Conservation (phyloP, 2,888 invertebrate genomes). For the Caenorhabditis sp. region DNA sequence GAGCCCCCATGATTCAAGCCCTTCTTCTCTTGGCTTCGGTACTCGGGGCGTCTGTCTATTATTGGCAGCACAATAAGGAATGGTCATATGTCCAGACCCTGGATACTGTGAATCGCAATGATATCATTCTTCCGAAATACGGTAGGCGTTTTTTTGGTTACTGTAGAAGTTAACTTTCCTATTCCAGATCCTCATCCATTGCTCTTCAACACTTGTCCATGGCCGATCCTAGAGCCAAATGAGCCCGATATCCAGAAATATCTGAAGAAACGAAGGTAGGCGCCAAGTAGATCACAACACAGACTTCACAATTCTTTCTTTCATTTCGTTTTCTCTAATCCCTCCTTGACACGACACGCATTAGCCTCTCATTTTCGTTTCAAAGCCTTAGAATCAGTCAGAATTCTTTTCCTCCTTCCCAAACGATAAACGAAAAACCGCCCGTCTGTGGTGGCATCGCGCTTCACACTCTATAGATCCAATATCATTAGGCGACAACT, state of each 20-base stretch:
- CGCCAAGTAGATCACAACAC: constrained; percentile 32
- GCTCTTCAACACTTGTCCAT: constrained; percentile 46
- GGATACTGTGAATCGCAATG: constrained; percentile 38
- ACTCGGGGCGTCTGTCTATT: constrained; percentile 60
- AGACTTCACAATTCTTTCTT: constrained; percentile 14
- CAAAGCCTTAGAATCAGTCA: background rate
- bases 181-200: constrained; percentile 56
- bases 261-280: constrained; percentile 35
- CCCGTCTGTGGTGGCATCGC: constrained; percentile 8
- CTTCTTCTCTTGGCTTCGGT: constrained; percentile 53
- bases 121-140: constrained; percentile 35
- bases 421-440: constrained; percentile 37
- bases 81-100: constrained; percentile 49
- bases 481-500: constrained; percentile 29
- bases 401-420: background rate
- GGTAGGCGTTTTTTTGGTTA: constrained; percentile 7
- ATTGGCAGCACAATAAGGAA: constrained; percentile 60
- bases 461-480: too few relatives aligned
- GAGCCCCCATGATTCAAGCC: constrained; percentile 53
- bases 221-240: constrained; percentile 54
- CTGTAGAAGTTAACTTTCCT: too few relatives aligned
- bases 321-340: too few relatives aligned
- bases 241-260: constrained; percentile 54
- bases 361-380: constrained; percentile 20
- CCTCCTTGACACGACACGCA: background rate